phyloP scores from a whole-genome alignment of 2,113 vertebrate genomes.

The Gnathonemus echidnorhynchus region DNA sequence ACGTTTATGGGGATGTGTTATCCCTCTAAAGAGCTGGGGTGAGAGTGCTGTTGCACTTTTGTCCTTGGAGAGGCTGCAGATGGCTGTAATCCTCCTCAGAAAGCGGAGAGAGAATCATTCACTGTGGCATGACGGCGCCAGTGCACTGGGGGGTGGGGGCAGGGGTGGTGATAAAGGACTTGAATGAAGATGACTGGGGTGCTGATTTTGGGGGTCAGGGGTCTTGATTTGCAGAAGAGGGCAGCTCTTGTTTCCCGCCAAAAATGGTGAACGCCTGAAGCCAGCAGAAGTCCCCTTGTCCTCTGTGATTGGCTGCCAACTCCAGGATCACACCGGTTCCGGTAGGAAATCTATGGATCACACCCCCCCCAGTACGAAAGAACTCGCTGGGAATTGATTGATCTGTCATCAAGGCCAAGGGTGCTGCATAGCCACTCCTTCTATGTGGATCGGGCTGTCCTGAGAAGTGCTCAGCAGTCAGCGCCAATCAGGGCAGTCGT shows the following conservation, averaged over 20 bases:
- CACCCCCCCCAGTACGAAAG: neutral
- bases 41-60: slow-evolving; percentile 54
- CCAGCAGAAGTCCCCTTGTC: slow-evolving; percentile 20
- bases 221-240: slow-evolving; percentile 30
- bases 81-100: slow-evolving; percentile 68
- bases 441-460: too few species aligned
- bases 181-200: slow-evolving; percentile 27
- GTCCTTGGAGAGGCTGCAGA: slow-evolving; percentile 68
- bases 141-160: slow-evolving; percentile 42
- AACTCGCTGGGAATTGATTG: neutral
- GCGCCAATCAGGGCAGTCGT: neutral
- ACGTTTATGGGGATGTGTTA: slow-evolving; percentile 53
- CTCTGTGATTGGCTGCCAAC: slow-evolving; percentile 4
- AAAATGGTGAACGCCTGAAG: slow-evolving; percentile 37
- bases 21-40: slow-evolving; percentile 52
- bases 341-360: neutral
- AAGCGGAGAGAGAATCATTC: slow-evolving; percentile 62
- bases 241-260: slow-evolving; percentile 54
- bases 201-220: slow-evolving; percentile 19
- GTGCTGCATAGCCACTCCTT: neutral
- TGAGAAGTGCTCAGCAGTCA: neutral
- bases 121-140: slow-evolving; percentile 47
- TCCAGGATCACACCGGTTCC: neutral
- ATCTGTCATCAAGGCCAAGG: neutral
- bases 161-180: slow-evolving; percentile 36